Percentiles rank a stretch among this genome's conserved stretches.
Evolutionary conservation across 2,888 invertebrate genomes (phyloP).

Genomic region (Eupithecia abbreviata): DNA sequence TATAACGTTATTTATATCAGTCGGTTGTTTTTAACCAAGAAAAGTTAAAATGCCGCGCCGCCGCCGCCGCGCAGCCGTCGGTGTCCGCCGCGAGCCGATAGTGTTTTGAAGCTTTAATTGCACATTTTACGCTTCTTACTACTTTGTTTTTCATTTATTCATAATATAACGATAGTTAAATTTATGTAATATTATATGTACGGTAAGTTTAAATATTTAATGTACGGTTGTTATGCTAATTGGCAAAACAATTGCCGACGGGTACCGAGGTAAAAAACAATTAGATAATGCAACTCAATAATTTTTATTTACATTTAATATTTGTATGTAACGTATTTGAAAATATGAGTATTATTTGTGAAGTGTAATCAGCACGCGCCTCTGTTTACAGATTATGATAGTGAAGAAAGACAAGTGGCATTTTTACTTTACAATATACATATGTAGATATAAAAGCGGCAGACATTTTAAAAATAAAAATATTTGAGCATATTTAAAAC

Average conservation of each 20-base stretch:
- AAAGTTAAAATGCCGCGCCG: background rate
- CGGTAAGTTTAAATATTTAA: background rate
- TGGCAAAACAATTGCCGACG: background rate
- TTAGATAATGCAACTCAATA: background rate
- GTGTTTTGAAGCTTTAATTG: background rate
- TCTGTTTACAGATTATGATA: slow-evolving; percentile 48
- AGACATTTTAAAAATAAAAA: background rate
- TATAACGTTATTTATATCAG: background rate
- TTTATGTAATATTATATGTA: background rate
- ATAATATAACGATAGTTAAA: background rate
- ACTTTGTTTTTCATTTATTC: background rate
- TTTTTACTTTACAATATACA: slow-evolving; percentile 11
- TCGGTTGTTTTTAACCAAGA: background rate
- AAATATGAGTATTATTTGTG: slow-evolving; percentile 56
- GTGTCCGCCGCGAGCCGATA: background rate
- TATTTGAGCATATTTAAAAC: background rate
- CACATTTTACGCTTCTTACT: background rate
- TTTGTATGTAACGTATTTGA: background rate
- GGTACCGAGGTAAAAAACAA: background rate
- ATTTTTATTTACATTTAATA: background rate
- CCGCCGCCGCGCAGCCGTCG: background rate
- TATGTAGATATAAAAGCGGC: slow-evolving; percentile 28
- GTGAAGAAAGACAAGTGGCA: slow-evolving; percentile 18
- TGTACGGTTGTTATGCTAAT: too few relatives aligned
- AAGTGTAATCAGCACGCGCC: slow-evolving; percentile 73